A percentile compares a stretch with the other conserved stretches of the same genome.
These are phyloP conservation scores for Drosophila bocki DNA, from an alignment of 1,140 invertebrate genomes.

Conservation along the genomic window DNA sequence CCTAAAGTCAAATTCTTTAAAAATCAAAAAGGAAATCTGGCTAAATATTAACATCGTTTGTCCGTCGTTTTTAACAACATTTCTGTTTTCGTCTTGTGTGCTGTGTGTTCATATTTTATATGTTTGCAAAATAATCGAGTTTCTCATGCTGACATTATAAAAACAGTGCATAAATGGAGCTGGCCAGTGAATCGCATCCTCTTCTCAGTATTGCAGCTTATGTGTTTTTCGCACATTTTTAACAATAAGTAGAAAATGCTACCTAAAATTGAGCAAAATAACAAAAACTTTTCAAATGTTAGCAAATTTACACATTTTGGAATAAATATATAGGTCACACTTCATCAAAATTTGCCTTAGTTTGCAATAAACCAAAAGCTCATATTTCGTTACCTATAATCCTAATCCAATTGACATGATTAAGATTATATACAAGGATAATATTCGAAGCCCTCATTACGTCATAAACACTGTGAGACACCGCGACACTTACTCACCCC, in stretches of 20 bases:
- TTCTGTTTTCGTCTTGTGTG: constrained; percentile 21
- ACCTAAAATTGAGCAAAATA: background rate
- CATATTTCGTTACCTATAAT: background rate
- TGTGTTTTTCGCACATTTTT: background rate
- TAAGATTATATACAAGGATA: background rate
- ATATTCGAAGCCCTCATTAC: background rate
- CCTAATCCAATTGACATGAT: constrained; percentile 2
- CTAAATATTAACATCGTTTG: constrained; percentile 17
- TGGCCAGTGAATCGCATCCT: background rate
- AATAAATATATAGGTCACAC: background rate
- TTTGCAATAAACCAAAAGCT: too few relatives aligned
- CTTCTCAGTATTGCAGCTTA: background rate
- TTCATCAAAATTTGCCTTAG: background rate
- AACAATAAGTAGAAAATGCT: background rate
- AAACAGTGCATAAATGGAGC: constrained; percentile 1
- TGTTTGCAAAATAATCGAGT: constrained; percentile 11
- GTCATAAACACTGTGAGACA: constrained; percentile 3
- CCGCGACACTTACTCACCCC: constrained; percentile 10
- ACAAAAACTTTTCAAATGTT: background rate
- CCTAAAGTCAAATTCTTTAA: background rate
- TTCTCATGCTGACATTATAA: constrained; percentile 21
- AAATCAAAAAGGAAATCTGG: constrained; percentile 27
- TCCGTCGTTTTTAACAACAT: constrained; percentile 39
- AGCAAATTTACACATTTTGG: background rate
- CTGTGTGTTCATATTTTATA: constrained; percentile 26